These are phyloP conservation scores for Daphoenositta chrysoptera DNA, from an alignment of 2,113 vertebrate species.

Conservation along the genomic window DNA sequence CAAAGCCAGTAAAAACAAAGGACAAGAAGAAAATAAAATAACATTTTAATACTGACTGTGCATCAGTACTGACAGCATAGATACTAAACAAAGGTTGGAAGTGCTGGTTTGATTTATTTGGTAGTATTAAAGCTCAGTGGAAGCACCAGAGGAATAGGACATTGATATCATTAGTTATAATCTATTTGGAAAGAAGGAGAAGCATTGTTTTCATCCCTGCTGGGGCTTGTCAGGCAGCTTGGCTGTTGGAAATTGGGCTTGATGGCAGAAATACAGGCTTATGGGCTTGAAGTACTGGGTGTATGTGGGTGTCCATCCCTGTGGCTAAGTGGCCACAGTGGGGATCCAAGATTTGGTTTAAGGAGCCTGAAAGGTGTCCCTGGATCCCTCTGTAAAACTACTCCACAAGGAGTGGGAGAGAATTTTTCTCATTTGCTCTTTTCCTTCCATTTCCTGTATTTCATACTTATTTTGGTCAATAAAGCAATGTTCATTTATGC, in stretches of 20 bases:
- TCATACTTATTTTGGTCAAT: not conserved
- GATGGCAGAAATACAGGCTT: not conserved
- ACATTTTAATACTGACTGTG: not conserved
- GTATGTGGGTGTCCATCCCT: not conserved
- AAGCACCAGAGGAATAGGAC: not conserved
- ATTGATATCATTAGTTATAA: not conserved
- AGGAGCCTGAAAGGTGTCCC: not conserved
- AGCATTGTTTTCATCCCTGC: not conserved
- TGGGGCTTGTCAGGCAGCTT: not conserved
- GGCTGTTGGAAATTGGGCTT: not conserved
- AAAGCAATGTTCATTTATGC: not conserved
- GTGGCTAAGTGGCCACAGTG: not conserved
- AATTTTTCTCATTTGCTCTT: not conserved
- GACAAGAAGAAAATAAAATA: not conserved
- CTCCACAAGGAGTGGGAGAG: not conserved
- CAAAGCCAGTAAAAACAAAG: constrained; percentile 1
- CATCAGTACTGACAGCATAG: not conserved
- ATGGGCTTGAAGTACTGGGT: not conserved
- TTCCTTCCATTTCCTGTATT: not conserved
- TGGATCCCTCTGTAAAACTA: not conserved
- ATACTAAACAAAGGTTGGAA: not conserved
- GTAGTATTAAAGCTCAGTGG: not conserved
- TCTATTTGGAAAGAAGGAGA: constrained; percentile 6
- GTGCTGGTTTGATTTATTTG: not conserved
- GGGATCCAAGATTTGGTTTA: not conserved